Evolutionary conservation across 2,113 vertebrate genomes (phyloP).

Genomic region (Mormoops blainvillei): DNA sequence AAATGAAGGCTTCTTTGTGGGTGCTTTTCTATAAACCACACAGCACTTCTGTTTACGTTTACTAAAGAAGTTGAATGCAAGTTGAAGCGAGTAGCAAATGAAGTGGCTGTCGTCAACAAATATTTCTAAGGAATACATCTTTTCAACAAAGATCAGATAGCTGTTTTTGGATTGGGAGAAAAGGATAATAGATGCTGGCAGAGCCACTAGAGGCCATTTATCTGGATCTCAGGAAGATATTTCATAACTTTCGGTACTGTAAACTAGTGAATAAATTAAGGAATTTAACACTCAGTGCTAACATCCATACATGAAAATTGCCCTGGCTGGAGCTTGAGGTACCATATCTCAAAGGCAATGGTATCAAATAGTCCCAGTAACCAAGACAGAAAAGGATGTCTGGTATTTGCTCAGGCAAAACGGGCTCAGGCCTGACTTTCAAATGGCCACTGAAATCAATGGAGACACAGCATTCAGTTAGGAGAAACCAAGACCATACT

Average conservation of each 20-base stretch:
- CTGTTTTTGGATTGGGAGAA: neutral
- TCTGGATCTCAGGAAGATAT: slow-evolving; percentile 1
- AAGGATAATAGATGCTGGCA: slow-evolving; percentile 22
- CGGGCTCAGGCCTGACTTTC: neutral
- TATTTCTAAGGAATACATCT: slow-evolving; percentile 31
- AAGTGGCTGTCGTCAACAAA: neutral
- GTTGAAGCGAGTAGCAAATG: neutral
- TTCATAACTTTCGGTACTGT: neutral
- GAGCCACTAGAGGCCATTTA: neutral
- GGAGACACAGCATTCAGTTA: neutral
- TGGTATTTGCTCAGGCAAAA: neutral
- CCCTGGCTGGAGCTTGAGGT: slow-evolving; percentile 6
- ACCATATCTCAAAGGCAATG: slow-evolving; percentile 33
- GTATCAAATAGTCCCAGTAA: slow-evolving; percentile 40
- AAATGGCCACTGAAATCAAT: neutral
- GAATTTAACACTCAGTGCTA: slow-evolving; percentile 43
- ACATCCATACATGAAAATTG: slow-evolving; percentile 16
- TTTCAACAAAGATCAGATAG: neutral
- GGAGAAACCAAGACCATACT: slow-evolving; percentile 11
- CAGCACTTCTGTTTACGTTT: neutral
- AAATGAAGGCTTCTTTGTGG: neutral
- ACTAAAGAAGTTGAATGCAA: slow-evolving; percentile 4
- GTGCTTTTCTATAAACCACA: neutral
- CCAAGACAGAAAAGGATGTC: slow-evolving; percentile 34
- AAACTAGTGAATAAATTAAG: slow-evolving; percentile 35